These are phyloP conservation scores for Pyxicephalus adspersus DNA, from an alignment of 2,113 vertebrate genomes.

Conservation along the genomic window DNA sequence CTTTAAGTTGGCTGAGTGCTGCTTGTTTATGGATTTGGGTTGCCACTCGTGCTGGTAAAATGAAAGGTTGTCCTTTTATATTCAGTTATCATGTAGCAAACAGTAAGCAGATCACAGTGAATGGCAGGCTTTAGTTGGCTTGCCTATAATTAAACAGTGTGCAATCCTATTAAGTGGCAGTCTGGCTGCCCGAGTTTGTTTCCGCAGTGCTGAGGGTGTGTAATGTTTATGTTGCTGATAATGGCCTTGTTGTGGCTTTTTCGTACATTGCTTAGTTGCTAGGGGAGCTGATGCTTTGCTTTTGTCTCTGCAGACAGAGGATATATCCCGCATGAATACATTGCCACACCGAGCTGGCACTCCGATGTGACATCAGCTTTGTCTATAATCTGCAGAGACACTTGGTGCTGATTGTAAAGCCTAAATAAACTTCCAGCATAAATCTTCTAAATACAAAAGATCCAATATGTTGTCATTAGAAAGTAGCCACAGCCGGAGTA, in stretches of 20 bases:
- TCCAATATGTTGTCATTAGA: too few relatives aligned
- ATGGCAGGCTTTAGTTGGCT: neutral
- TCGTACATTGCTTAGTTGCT: conserved; percentile 18
- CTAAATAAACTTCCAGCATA: too few relatives aligned
- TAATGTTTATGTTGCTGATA: conserved; percentile 18
- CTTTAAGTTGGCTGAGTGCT: neutral
- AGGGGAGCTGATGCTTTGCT: conserved; percentile 21
- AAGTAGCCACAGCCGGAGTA: too few relatives aligned
- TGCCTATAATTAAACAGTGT: conserved; percentile 4
- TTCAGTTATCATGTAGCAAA: conserved; percentile 8
- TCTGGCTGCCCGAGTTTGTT: neutral
- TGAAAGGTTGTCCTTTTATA: neutral
- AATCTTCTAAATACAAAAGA: too few relatives aligned
- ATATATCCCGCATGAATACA: neutral
- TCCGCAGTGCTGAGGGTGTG: neutral
- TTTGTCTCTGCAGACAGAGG: conserved; percentile 8
- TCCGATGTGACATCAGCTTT: too few relatives aligned
- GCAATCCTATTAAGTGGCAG: neutral
- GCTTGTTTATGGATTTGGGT: neutral
- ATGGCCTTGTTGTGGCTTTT: conserved; percentile 30
- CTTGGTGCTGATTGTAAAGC: too few relatives aligned
- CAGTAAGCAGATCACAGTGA: neutral
- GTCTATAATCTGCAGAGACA: too few relatives aligned
- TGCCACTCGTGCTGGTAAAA: conserved; percentile 4
- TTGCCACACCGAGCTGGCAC: too few relatives aligned